These are phyloP conservation scores for Isoperla grammatica DNA, from an alignment of 2,888 invertebrate genomes.

Conservation along the genomic window DNA sequence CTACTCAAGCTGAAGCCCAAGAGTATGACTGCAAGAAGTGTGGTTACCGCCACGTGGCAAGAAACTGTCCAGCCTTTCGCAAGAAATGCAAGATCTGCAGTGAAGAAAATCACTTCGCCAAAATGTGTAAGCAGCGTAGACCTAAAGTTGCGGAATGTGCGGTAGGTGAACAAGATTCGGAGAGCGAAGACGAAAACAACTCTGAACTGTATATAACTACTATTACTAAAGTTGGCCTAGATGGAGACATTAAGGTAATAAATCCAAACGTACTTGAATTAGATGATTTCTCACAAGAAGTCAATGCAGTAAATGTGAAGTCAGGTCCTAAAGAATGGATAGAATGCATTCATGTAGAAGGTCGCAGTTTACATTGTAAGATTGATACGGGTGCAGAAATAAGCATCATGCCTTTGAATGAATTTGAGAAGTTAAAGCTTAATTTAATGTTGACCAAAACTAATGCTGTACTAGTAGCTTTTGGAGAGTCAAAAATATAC, in stretches of 20 bases:
- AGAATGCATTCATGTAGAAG: neutral
- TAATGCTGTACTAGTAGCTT: no score
- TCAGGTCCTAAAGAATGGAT: neutral
- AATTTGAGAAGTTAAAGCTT: neutral
- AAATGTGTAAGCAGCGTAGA: neutral
- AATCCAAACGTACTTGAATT: no score
- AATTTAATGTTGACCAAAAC: no score
- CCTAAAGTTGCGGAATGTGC: neutral
- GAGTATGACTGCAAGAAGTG: neutral
- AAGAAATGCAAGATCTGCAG: neutral
- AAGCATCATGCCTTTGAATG: neutral
- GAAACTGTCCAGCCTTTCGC: neutral
- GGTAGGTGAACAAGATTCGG: neutral
- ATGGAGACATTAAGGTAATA: no score
- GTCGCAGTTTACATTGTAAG: neutral
- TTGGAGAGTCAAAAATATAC: no score
- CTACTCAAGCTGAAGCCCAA: no score
- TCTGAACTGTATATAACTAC: neutral
- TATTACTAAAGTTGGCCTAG: no score
- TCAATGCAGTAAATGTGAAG: no score
- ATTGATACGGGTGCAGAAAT: constrained; percentile 8
- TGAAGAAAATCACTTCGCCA: neutral
- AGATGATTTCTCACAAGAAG: no score
- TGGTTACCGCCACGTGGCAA: neutral
- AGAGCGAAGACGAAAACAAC: neutral